Conservation (phyloP, 2,797 vertebrate genomes). For the Antennarius maculatus region DNA sequence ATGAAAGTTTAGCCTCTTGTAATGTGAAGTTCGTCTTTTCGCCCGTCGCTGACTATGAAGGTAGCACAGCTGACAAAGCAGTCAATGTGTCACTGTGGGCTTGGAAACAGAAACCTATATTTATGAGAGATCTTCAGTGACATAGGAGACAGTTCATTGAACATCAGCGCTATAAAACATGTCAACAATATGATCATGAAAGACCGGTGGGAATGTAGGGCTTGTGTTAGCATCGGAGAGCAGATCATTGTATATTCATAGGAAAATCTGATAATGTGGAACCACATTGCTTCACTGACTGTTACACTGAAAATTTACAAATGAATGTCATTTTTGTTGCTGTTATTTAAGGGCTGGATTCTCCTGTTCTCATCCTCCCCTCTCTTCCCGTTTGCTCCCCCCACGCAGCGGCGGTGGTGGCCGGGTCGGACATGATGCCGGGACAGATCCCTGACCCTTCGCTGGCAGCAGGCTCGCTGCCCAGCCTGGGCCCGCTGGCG, state of each 20-base stretch:
- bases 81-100: slow-evolving; percentile 46
- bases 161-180: neutral
- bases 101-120: slow-evolving; percentile 44
- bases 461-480: slow-evolving; percentile 89
- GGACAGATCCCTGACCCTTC: slow-evolving; percentile 96
- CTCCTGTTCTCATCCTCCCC: slow-evolving; percentile 5
- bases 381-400: slow-evolving; percentile 30
- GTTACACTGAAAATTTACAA: neutral
- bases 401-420: slow-evolving; percentile 64
- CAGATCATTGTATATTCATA: neutral
- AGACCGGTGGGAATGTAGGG: neutral
- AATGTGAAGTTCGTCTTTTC: slow-evolving; percentile 35
- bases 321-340: neutral
- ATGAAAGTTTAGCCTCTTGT: slow-evolving; percentile 43
- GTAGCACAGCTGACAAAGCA: slow-evolving; percentile 68
- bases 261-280: neutral
- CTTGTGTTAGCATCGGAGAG: neutral
- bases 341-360: neutral
- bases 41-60: slow-evolving; percentile 53
- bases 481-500: slow-evolving; percentile 87
- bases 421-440: slow-evolving; percentile 92
- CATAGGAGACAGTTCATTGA: slow-evolving; percentile 10
- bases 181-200: neutral
- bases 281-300: neutral
- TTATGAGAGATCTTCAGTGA: slow-evolving; percentile 41